Evolutionary conservation across 2,888 invertebrate species (phyloP), one percentile per base, ranked within the genome.

Genomic region (Meandrusa payeni): DNA sequence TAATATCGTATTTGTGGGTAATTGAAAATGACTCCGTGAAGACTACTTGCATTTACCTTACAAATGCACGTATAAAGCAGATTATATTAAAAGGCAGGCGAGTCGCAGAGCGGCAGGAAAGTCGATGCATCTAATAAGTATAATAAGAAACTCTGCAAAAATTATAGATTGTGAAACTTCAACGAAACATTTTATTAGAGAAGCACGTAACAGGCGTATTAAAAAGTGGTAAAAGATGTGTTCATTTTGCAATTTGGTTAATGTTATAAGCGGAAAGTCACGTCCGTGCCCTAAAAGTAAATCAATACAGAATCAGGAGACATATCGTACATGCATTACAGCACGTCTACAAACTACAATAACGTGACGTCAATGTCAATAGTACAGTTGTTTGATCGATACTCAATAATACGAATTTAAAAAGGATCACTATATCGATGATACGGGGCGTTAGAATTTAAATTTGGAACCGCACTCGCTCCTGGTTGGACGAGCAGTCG

Each of bases 401-500:
- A 33, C 9, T 36, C 17, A 44, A 29, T 43, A 37, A 32, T 13
- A 27, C n/a, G 19, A 17, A 10, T 29, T 36, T 37, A 29, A 11
- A 19, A 36, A 42, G 37, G 36, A 42, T 40, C 20, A 12, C 23
- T 38, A 32, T 43, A 47, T 46, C 52, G 47, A 49, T 48, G 53
- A 57, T 56, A 61, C 66, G 58, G 58, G 62, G 59, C 68, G 71
- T 75, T 74, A 64, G 19, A 55, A 69, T 80, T 76, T 67, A 60
- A 74, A 76, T 72, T 69, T 60, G 59, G 60, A 58, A 58, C 59
- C 55, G 43, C 52, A 59, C 36, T 51, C 55, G 75, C 75, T 80
- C 76, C 78, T 79, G 75, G 71, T 81, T 66, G 69, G 71, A 61
- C 64, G 61, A 61, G 55, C 59, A 41, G 47, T 17, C 47, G 56